Base-by-base conservation (phyloP, 53 echinoderm and acorn worm species). In the Mesocentrotus franciscanus region DNA sequence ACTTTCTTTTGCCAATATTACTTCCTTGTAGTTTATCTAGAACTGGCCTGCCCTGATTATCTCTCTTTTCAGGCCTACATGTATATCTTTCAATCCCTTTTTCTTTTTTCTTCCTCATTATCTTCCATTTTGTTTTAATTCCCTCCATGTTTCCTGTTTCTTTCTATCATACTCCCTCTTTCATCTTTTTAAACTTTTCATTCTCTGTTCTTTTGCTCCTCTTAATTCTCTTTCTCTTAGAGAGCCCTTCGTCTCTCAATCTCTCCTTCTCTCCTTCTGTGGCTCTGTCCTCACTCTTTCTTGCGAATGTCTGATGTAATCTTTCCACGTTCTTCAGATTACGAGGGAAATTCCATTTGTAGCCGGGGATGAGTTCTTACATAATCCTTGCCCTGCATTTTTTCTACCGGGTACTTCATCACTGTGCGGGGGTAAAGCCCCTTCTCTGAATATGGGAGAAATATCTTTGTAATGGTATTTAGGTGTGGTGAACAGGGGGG, bases 391-490 rank as follows among this genome's bases (percentile, higher is more conserved):
- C 39, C 35, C 39, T 17, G 6, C 35, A 18, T 79, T 17, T 79
- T 79, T 39, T 18, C 35, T 39, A 7, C 16, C 39, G 32, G 32
- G 81, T 35, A 36, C 39, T 35, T 5, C 20, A 79, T 79, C 81
- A 16, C 7, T 30, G n/a, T 58, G 89, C 58, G 57, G 89, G 89
- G 89, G 89, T 30, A 26, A 57, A 60, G 59, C 13, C 57, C 57
- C 57, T 30, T 57, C 56, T 55, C 42, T 85, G 59, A 60, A 89
- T 89, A 89, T 89, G 89, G 29, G 57, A 11, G 58, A 29, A 89
- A 59, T 59, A 58, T 89, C 60, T 89, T 89, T 89, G 89, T 26
- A 59, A 57, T 89, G 89, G 89, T 89, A 89, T 89, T 57, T 89
- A 89, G 89, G 59, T 89, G 59, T 89, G 89, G 59, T 58, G 89